phyloP scores from a whole-genome alignment of 2,797 vertebrate species.

The Macroramphosus scolopax region DNA sequence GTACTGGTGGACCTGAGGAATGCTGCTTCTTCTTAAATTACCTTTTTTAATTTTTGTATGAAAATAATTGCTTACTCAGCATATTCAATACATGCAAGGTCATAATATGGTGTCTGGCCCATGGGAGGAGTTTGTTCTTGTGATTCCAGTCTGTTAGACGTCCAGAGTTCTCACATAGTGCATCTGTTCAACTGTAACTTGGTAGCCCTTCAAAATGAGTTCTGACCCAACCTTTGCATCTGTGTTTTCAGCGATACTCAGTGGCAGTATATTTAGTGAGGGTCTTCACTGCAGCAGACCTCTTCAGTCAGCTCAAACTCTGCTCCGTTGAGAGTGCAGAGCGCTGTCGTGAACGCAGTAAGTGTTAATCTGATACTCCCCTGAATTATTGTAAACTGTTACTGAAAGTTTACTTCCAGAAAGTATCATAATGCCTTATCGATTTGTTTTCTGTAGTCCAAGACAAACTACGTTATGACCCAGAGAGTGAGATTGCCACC shows the following conservation, averaged over 20 bases:
- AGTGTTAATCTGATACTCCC: slow-evolving; percentile 55
- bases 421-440: too few species aligned
- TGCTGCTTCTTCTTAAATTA: too few species aligned
- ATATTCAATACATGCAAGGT: too few species aligned
- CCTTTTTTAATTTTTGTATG: too few species aligned
- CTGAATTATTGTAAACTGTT: not conserved
- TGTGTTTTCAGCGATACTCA: slow-evolving; percentile 86
- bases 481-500: slow-evolving; percentile 97
- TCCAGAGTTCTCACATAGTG: not conserved
- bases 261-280: slow-evolving; percentile 93
- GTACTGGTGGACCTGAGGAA: too few species aligned
- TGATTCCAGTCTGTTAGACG: not conserved
- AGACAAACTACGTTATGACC: slow-evolving; percentile 95
- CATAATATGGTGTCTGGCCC: too few species aligned
- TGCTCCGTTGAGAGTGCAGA: slow-evolving; percentile 94
- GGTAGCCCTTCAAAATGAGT: not conserved
- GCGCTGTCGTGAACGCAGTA: slow-evolving; percentile 94
- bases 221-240: slow-evolving; percentile 12
- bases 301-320: slow-evolving; percentile 92
- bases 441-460: slow-evolving; percentile 82
- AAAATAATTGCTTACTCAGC: too few species aligned
- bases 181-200: not conserved
- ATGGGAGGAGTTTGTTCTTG: not conserved
- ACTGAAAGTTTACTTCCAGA: too few species aligned
- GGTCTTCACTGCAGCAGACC: slow-evolving; percentile 92